Percentiles rank a stretch among this genome's conserved stretches.
phyloP scores from a whole-genome alignment of 2,797 vertebrate species.

The Siniperca obscura region DNA sequence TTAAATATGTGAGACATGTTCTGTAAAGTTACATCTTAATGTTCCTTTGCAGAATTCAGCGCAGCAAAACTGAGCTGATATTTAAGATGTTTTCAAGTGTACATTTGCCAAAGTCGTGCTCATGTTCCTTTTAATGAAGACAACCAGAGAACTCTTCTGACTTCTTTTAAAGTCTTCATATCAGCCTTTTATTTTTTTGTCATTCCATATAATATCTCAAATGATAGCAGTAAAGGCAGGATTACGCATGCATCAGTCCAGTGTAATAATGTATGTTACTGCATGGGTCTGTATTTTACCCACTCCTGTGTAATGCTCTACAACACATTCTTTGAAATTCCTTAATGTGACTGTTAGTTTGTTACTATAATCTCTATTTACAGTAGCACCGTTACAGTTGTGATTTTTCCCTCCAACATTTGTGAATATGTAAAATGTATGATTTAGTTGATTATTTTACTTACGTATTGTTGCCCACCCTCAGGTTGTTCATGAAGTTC shows the following conservation, averaged over 20 bases:
- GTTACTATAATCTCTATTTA: neutral
- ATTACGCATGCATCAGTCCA: conserved; percentile 9
- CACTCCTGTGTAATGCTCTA: conserved; percentile 6
- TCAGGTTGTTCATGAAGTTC: conserved; percentile 36
- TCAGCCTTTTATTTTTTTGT: conserved; percentile 5
- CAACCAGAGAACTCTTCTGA: neutral
- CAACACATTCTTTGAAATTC: conserved; percentile 8
- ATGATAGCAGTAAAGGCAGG: neutral
- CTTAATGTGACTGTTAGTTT: neutral
- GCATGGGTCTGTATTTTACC: conserved; percentile 4
- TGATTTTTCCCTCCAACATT: neutral
- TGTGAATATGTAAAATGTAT: conserved; percentile 34
- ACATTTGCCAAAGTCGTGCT: conserved; percentile 43
- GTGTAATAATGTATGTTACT: neutral
- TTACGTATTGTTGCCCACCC: conserved; percentile 1
- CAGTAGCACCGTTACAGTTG: neutral
- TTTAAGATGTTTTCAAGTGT: conserved; percentile 6
- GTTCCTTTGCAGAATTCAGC: conserved; percentile 3
- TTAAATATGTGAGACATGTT: neutral
- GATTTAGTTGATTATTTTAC: neutral
- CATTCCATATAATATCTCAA: conserved; percentile 36
- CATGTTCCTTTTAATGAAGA: neutral
- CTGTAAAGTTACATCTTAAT: neutral
- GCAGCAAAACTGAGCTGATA: conserved; percentile 10
- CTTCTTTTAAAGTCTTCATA: conserved; percentile 1